phyloP scores from a whole-genome alignment of 2,888 invertebrate genomes.

The Parochlus steinenii region DNA sequence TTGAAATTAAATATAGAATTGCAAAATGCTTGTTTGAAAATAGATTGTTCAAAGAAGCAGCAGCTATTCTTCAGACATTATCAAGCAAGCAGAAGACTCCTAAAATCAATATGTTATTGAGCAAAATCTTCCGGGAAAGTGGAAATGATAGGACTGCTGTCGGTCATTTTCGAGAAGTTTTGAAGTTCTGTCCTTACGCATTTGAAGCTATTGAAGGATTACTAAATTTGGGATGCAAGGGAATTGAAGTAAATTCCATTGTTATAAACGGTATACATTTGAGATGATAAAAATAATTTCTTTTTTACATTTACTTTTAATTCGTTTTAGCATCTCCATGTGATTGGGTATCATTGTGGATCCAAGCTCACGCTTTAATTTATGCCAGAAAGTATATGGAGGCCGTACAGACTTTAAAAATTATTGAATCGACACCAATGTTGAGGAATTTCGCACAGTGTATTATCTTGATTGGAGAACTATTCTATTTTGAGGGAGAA shows the following conservation, averaged over 20 bases:
- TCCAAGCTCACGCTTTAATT: conserved; percentile 45
- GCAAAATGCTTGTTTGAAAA: conserved; percentile 50
- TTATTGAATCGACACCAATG: conserved; percentile 44
- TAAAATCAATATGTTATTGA: conserved; percentile 61
- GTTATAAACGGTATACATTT: conserved; percentile 37
- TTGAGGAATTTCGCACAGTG: conserved; percentile 51
- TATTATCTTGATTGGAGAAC: conserved; percentile 51
- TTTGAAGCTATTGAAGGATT: conserved; percentile 58
- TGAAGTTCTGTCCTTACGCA: conserved; percentile 57
- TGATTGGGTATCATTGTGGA: conserved; percentile 43
- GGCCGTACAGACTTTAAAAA: conserved; percentile 47
- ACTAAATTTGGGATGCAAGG: conserved; percentile 51
- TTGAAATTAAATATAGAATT: conserved; percentile 55
- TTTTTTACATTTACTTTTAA: conserved; percentile 14
- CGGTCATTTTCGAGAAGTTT: conserved; percentile 60
- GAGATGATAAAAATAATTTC: neutral
- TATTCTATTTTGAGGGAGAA: conserved; percentile 55
- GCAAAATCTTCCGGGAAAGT: conserved; percentile 44
- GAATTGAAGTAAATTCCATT: conserved; percentile 55
- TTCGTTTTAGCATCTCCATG: conserved; percentile 22
- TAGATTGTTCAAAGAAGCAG: conserved; percentile 43
- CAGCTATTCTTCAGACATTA: conserved; percentile 21
- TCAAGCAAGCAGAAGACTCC: conserved; percentile 49
- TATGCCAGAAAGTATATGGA: conserved; percentile 48
- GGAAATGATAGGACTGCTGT: conserved; percentile 56